These are phyloP conservation scores for Neodiprion virginianus DNA, from an alignment of 1,140 invertebrate genomes.

Conservation along the genomic window DNA sequence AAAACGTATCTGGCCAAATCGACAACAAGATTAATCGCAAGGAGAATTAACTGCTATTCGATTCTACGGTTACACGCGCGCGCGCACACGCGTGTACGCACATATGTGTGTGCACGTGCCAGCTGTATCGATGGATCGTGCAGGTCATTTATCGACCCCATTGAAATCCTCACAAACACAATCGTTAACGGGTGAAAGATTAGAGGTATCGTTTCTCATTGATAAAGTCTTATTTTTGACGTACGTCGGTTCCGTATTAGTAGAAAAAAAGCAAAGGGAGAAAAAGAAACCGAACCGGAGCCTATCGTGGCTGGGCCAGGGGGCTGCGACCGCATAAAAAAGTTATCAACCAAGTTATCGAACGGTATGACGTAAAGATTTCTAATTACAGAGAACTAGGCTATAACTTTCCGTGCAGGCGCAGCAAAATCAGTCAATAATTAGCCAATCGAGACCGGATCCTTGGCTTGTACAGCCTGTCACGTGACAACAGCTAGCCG, in stretches of 20 bases:
- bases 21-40: too few relatives aligned
- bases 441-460: not conserved
- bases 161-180: not conserved
- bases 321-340: not conserved
- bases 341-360: slow-evolving; percentile 5
- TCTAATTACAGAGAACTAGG: not conserved
- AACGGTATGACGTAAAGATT: not conserved
- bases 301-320: not conserved
- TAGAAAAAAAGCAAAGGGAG: not conserved
- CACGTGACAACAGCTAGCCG: not conserved
- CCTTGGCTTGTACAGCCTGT: not conserved
- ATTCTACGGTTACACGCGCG: too few relatives aligned
- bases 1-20: too few relatives aligned
- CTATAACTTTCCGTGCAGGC: too few relatives aligned
- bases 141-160: slow-evolving; percentile 2
- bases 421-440: too few relatives aligned
- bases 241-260: not conserved
- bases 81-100: too few relatives aligned
- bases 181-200: not conserved
- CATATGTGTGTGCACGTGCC: not conserved
- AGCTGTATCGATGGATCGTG: not conserved
- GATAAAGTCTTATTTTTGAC: not conserved
- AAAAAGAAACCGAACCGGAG: not conserved
- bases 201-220: not conserved
- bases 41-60: not conserved